Evolutionary conservation across 2,888 invertebrate genomes (phyloP), one percentile per base, ranked within the genome.

Genomic region (Pterobdella sp.): DNA sequence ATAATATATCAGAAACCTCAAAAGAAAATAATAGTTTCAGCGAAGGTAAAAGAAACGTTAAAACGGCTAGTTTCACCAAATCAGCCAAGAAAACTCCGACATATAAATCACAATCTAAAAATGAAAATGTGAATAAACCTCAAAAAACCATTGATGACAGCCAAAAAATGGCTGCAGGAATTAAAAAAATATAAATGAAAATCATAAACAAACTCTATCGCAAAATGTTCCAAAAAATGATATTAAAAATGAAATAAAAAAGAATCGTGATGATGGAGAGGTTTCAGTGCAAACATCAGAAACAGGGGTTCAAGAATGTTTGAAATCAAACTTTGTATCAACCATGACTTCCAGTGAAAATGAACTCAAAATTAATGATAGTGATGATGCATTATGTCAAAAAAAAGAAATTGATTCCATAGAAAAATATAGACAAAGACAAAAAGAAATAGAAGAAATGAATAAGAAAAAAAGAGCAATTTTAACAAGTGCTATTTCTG

Each of bases 371-470:
- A 56, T 3, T 56, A 26, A 22, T 56, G 60, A 22, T 3, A 4
- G 18, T 7, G 60, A 56, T 56, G 60, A 56, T 18, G 4, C 60
- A 56, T 4, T 26, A 4, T 56, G 18, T 29, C 22, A 52, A 69
- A 75, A 74, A 32, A 69, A 66, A 49, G 75, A 73, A 66, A 66
- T 66, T 7, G 29, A 34, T 29, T 80, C 80, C 26, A 73, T 85
- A 26, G 88, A 88, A 76, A 88, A 89, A 77, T 88, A 91, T 79
- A 89, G 90, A 81, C 80, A 87, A 22, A 87, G 89, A 76, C 90
- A 91, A 79, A 90, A 88, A 82, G 80, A 89, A 76, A 90, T 91
- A 81, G 89, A 91, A 80, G 91, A 91, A 81, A 90, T 90, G 80
- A 91, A 91, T 84, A 88, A 89, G 78, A 88, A 88, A 78, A 88